A percentile compares a stretch with the other conserved stretches of the same genome.
Conservation (phyloP, 2,797 vertebrate species). For the Antennarius maculatus region DNA sequence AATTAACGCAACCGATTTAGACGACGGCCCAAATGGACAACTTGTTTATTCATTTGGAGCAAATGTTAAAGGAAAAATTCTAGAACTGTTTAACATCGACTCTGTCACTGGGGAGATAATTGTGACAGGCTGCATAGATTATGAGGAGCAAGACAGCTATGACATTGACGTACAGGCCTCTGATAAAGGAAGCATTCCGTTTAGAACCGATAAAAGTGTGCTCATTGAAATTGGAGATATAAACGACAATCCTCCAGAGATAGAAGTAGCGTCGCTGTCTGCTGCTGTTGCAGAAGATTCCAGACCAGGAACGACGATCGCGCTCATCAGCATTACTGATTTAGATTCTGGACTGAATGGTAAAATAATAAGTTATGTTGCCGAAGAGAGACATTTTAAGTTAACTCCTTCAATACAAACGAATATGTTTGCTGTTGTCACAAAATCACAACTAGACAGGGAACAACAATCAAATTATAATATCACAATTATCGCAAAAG, state of each 20-base stretch:
- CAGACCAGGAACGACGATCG: conserved; percentile 70
- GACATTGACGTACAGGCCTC: conserved; percentile 78
- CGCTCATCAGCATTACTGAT: conserved; percentile 74
- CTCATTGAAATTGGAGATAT: conserved; percentile 72
- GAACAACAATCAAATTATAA: conserved; percentile 69
- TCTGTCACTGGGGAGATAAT: conserved; percentile 72
- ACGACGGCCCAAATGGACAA: conserved; percentile 60
- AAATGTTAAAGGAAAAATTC: conserved; percentile 34
- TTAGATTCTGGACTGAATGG: conserved; percentile 73
- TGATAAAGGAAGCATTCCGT: conserved; percentile 63
- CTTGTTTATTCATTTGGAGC: conserved; percentile 60
- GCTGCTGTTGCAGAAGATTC: conserved; percentile 76
- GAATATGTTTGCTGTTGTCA: conserved; percentile 73
- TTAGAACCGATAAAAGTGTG: conserved; percentile 75
- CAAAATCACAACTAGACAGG: conserved; percentile 70
- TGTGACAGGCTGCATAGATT: conserved; percentile 32
- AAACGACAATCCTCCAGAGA: conserved; percentile 80
- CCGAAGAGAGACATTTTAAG: conserved; percentile 57
- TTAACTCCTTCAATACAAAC: conserved; percentile 63
- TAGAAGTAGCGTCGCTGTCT: conserved; percentile 80
- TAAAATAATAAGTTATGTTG: conserved; percentile 38
- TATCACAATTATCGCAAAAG: conserved; percentile 68
- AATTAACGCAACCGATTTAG: conserved; percentile 75
- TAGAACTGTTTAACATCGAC: conserved; percentile 69
- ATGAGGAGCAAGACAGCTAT: conserved; percentile 50